Evolutionary conservation across 1,140 invertebrate species (phyloP).

Genomic region (Trichoplusia ni): DNA sequence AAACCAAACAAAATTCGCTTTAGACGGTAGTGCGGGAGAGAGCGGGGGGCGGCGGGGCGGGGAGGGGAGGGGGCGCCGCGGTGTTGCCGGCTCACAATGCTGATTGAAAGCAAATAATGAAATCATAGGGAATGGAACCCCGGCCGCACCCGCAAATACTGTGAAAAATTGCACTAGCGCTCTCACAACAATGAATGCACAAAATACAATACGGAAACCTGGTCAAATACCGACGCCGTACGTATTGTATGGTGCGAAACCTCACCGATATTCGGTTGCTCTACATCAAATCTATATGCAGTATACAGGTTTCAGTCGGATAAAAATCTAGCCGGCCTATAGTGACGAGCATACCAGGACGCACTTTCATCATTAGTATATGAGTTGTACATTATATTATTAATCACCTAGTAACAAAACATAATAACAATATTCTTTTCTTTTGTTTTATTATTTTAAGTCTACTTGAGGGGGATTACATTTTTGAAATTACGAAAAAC

Average conservation of each 20-base stretch:
- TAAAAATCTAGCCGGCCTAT: too few relatives aligned
- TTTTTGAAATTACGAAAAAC: neutral
- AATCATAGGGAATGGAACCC: constrained; percentile 73
- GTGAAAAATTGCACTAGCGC: constrained; percentile 65
- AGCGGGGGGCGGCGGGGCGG: constrained; percentile 19
- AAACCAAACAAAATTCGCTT: constrained; percentile 76
- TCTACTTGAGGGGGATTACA: neutral
- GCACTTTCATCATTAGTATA: too few relatives aligned
- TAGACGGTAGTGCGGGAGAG: constrained; percentile 42
- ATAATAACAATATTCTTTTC: too few relatives aligned
- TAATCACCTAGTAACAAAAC: too few relatives aligned
- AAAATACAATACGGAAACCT: constrained; percentile 40
- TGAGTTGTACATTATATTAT: too few relatives aligned
- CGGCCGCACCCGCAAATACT: constrained; percentile 68
- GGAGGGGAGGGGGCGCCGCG: constrained; percentile 5
- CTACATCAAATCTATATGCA: too few relatives aligned
- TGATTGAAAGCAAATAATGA: constrained; percentile 82
- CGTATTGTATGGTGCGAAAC: neutral
- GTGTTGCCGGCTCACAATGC: constrained; percentile 69
- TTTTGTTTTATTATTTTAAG: too few relatives aligned
- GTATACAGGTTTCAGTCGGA: too few relatives aligned
- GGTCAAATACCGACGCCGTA: constrained; percentile 8
- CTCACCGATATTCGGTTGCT: neutral
- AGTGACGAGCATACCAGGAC: too few relatives aligned
- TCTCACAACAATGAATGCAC: constrained; percentile 60